These are phyloP conservation scores for Sebastes goodei DNA, from an alignment of 2,797 vertebrate species.

Conservation along the genomic window DNA sequence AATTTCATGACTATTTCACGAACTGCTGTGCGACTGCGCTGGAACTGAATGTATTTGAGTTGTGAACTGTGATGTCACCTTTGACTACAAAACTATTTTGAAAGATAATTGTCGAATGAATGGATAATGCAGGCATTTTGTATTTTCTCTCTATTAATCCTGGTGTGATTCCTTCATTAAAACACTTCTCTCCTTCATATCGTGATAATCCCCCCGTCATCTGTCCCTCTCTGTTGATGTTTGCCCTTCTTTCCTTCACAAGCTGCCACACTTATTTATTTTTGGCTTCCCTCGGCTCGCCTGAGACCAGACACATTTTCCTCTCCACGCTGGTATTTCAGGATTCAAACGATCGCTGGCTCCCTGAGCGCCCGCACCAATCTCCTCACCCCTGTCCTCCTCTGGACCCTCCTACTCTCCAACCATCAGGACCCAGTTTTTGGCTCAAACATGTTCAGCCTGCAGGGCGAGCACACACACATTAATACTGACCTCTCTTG, in stretches of 20 bases:
- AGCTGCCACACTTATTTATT: constrained; percentile 20
- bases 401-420: constrained; percentile 2
- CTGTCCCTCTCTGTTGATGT: neutral
- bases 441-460: neutral
- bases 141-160: neutral
- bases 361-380: neutral
- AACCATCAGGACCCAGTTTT: neutral
- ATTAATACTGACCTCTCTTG: neutral
- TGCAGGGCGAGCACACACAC: neutral
- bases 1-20: no score
- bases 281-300: neutral
- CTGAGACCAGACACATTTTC: constrained; percentile 30
- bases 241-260: constrained; percentile 12
- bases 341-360: neutral
- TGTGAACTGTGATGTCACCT: neutral
- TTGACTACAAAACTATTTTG: neutral
- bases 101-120: neutral
- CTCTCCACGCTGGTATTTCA: constrained; percentile 4
- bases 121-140: neutral
- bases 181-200: neutral
- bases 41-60: neutral
- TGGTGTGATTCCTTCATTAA: neutral
- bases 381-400: neutral
- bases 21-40: no score
- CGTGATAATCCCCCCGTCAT: neutral